A percentile compares a stretch with the other conserved stretches of the same genome.
phyloP scores from a whole-genome alignment of 2,113 vertebrate genomes.

The Coptodon rendalli region DNA sequence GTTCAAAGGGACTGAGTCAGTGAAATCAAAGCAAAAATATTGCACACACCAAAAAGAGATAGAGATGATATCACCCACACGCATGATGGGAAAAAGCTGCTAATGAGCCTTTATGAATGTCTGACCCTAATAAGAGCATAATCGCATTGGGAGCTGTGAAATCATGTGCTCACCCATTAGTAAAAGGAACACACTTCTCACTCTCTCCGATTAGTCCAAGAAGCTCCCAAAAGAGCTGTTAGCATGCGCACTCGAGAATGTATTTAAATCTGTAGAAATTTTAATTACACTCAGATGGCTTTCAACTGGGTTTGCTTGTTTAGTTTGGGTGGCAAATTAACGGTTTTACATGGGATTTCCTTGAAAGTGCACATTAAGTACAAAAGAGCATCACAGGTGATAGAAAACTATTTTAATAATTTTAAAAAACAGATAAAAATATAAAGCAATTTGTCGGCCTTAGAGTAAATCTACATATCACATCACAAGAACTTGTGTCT shows the following conservation, averaged over 20 bases:
- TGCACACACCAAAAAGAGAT: slow-evolving; percentile 17
- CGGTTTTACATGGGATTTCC: slow-evolving; percentile 4
- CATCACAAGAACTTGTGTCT: neutral
- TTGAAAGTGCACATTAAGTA: neutral
- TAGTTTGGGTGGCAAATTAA: slow-evolving; percentile 32
- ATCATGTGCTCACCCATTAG: slow-evolving; percentile 49
- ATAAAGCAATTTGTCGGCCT: neutral
- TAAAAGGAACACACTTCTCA: slow-evolving; percentile 32
- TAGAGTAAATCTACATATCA: neutral
- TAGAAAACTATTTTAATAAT: neutral
- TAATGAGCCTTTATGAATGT: slow-evolving; percentile 58
- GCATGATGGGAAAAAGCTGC: slow-evolving; percentile 1
- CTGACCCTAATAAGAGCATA: slow-evolving; percentile 59
- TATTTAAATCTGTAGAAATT: slow-evolving; percentile 53
- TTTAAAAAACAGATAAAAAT: neutral
- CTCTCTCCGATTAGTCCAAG: slow-evolving; percentile 38
- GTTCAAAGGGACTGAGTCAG: slow-evolving; percentile 21
- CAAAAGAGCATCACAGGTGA: slow-evolving; percentile 6
- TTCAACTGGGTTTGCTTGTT: slow-evolving; percentile 36
- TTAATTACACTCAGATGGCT: slow-evolving; percentile 46
- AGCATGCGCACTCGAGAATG: slow-evolving; percentile 6
- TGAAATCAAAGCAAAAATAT: slow-evolving; percentile 21
- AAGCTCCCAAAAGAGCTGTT: slow-evolving; percentile 45
- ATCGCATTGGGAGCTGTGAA: slow-evolving; percentile 58
- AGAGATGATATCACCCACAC: slow-evolving; percentile 31